Evolutionary conservation across 2,797 vertebrate genomes (phyloP).

Genomic region (Pipistrellus pipistrellus): DNA sequence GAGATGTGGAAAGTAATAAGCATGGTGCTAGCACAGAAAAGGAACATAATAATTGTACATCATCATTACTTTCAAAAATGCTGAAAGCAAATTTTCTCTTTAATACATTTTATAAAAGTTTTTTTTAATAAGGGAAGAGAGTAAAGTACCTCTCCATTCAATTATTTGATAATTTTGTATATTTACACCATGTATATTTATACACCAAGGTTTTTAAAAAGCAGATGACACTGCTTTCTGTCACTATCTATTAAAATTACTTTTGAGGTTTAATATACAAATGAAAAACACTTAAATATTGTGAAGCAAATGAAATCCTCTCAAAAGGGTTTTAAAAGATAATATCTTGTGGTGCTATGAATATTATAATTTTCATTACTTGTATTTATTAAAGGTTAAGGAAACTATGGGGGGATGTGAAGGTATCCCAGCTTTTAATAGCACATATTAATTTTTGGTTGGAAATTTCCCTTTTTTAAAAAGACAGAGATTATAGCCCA

Average conservation of each 20-base stretch:
- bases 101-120: background rate
- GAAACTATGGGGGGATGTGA: background rate
- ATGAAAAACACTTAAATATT: slow-evolving; percentile 5
- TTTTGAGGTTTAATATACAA: slow-evolving; percentile 40
- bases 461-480: slow-evolving; percentile 60
- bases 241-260: slow-evolving; percentile 16
- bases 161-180: slow-evolving; percentile 11
- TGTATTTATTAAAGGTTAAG: slow-evolving; percentile 9
- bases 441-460: slow-evolving; percentile 26
- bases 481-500: slow-evolving; percentile 35
- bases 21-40: background rate
- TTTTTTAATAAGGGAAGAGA: background rate
- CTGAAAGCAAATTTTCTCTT: background rate
- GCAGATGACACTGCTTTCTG: background rate
- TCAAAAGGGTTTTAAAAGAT: background rate
- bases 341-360: background rate
- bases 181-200: background rate
- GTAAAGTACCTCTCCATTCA: background rate
- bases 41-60: background rate
- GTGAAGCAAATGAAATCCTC: background rate
- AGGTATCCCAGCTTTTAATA: background rate
- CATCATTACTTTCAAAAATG: slow-evolving; percentile 11
- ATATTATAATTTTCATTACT: background rate
- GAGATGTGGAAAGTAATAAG: background rate
- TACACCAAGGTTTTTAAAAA: slow-evolving; percentile 19